A percentile compares a stretch with the other conserved stretches of the same genome.
Evolutionary conservation across 2,113 vertebrate genomes (phyloP).

Genomic region (Dendropsophus ebraccatus): DNA sequence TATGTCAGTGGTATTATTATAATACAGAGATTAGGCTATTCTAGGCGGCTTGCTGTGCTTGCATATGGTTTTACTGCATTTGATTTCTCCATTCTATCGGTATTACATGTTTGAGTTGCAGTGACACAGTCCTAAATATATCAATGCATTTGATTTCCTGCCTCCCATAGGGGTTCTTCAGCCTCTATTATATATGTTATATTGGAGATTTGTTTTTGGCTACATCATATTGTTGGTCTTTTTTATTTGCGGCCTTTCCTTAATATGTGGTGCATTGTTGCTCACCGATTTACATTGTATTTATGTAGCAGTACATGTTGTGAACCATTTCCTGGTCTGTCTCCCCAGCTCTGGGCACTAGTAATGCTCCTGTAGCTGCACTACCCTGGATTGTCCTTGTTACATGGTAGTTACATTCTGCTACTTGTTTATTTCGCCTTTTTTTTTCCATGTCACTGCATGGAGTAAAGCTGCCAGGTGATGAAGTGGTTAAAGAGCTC

Average conservation of each 20-base stretch:
- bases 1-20: too few species aligned
- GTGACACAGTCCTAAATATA: background rate
- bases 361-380: too few species aligned
- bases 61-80: background rate
- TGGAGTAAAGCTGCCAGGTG: background rate
- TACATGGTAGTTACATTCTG: too few species aligned
- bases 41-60: background rate
- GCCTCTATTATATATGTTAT: too few species aligned
- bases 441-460: background rate
- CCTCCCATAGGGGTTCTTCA: background rate
- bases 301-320: background rate
- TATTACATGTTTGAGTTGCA: too few species aligned
- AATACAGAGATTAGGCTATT: background rate
- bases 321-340: too few species aligned
- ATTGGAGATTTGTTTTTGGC: background rate
- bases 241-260: background rate
- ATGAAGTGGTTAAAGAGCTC: constrained; percentile 21
- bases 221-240: background rate
- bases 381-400: too few species aligned
- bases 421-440: background rate
- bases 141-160: background rate
- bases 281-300: background rate
- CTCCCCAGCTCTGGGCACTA: background rate
- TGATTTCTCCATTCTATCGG: background rate
- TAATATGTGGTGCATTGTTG: background rate